Conservation (phyloP, 2,888 invertebrate genomes). For the Oscheius sp. region DNA sequence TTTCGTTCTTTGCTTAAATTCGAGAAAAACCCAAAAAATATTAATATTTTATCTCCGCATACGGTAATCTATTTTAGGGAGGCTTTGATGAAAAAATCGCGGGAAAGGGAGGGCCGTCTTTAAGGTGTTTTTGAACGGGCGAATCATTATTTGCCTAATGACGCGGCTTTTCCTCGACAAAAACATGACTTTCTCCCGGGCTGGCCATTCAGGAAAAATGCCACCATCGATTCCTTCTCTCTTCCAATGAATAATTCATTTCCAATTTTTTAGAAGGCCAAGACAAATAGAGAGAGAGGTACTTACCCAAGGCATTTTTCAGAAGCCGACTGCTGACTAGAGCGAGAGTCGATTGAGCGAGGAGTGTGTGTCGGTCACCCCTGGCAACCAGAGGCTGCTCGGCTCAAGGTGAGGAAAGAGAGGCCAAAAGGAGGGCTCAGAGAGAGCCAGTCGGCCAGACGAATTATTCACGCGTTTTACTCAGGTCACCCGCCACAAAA, state of each 20-base stretch:
- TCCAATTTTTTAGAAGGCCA: conserved; percentile 3
- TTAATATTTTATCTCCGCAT: too few species aligned
- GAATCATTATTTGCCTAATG: conserved; percentile 13
- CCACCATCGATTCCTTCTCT: conserved; percentile 8
- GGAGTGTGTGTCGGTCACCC: conserved; percentile 7
- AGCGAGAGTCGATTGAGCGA: conserved; percentile 8
- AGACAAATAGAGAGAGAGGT: conserved; percentile 23
- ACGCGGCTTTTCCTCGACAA: conserved; percentile 3
- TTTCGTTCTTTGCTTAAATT: too few species aligned
- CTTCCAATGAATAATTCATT: background rate
- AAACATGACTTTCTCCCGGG: background rate
- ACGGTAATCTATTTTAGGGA: too few species aligned
- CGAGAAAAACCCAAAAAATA: too few species aligned
- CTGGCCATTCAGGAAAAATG: background rate
- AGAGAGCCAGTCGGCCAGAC: background rate
- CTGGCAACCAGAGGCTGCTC: conserved; percentile 27
- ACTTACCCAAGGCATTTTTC: conserved; percentile 12
- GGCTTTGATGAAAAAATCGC: too few species aligned
- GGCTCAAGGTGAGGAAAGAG: conserved; percentile 2
- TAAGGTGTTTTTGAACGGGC: background rate
- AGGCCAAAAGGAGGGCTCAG: too few species aligned
- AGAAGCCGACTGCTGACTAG: background rate
- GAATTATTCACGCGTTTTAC: conserved; percentile 22
- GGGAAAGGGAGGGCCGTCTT: too few species aligned
- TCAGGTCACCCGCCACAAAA: conserved; percentile 12